These are phyloP conservation scores for Melanchra persicariae DNA, from an alignment of 2,888 invertebrate genomes.

Conservation along the genomic window DNA sequence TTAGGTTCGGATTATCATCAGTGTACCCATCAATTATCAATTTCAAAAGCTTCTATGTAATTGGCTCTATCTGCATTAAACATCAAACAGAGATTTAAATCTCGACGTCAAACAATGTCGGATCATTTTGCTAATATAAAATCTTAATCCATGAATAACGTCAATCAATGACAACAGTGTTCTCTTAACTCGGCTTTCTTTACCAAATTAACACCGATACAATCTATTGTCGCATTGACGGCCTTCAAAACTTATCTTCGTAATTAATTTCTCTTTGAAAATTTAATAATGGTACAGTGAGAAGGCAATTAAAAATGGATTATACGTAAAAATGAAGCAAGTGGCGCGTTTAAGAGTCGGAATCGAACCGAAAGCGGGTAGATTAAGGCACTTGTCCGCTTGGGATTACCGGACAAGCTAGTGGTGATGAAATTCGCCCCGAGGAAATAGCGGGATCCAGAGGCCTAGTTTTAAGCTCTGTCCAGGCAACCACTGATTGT, in stretches of 20 bases:
- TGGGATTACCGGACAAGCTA: conserved; percentile 87
- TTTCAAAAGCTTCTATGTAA: conserved; percentile 42
- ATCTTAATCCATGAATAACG: conserved; percentile 74
- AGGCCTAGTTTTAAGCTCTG: conserved; percentile 88
- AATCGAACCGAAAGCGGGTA: conserved; percentile 85
- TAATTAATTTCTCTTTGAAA: conserved; percentile 87
- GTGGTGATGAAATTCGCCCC: conserved; percentile 89
- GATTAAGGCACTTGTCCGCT: conserved; percentile 87
- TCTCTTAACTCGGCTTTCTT: conserved; percentile 80
- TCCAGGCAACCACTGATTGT: conserved; percentile 87
- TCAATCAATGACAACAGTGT: conserved; percentile 79
- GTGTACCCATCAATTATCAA: conserved; percentile 47
- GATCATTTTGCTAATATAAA: conserved; percentile 71
- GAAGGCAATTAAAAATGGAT: conserved; percentile 89
- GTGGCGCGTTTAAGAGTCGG: conserved; percentile 85
- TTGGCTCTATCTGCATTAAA: conserved; percentile 52
- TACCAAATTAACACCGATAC: conserved; percentile 86
- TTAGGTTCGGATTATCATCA: conserved; percentile 37
- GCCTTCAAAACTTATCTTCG: conserved; percentile 82
- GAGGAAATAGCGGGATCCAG: conserved; percentile 85
- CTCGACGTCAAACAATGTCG: conserved; percentile 68
- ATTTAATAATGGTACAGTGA: conserved; percentile 83
- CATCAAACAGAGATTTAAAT: conserved; percentile 62
- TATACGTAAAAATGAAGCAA: conserved; percentile 88
- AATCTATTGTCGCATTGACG: conserved; percentile 86